These are phyloP conservation scores for Uloborus diversus DNA, from an alignment of 1,140 invertebrate genomes.

Conservation along the genomic window DNA sequence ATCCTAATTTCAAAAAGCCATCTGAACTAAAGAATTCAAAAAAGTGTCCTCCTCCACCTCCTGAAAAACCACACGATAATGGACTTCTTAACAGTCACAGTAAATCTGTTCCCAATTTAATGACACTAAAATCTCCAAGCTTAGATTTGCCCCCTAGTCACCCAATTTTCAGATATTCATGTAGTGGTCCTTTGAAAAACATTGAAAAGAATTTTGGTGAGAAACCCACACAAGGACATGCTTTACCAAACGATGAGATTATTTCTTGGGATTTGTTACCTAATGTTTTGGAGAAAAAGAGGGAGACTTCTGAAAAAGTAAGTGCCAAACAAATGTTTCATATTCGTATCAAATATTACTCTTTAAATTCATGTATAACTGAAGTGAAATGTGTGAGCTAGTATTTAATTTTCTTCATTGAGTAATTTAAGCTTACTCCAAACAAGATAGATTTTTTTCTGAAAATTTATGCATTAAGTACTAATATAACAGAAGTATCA, in stretches of 20 bases:
- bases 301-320: conserved; percentile 27
- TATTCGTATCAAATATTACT: too few relatives aligned
- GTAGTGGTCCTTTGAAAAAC: not conserved
- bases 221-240: conserved; percentile 14
- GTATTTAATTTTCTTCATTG: too few relatives aligned
- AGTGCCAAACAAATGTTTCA: too few relatives aligned
- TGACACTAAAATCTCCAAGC: conserved; percentile 43
- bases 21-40: not conserved
- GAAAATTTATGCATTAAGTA: too few relatives aligned
- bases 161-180: conserved; percentile 24
- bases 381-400: too few relatives aligned
- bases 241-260: conserved; percentile 20
- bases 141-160: conserved; percentile 44
- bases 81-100: conserved; percentile 33
- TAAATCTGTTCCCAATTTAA: conserved; percentile 48
- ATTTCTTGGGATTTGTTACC: conserved; percentile 41
- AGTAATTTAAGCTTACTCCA: too few relatives aligned
- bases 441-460: too few relatives aligned
- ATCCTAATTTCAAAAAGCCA: conserved; percentile 9
- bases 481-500: too few relatives aligned
- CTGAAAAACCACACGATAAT: conserved; percentile 3
- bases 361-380: too few relatives aligned
- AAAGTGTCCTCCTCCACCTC: not conserved
- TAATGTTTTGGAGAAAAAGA: conserved; percentile 46
- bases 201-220: not conserved